phyloP scores from a whole-genome alignment of 1,140 invertebrate genomes.

The Paraescarpia echinospica region DNA sequence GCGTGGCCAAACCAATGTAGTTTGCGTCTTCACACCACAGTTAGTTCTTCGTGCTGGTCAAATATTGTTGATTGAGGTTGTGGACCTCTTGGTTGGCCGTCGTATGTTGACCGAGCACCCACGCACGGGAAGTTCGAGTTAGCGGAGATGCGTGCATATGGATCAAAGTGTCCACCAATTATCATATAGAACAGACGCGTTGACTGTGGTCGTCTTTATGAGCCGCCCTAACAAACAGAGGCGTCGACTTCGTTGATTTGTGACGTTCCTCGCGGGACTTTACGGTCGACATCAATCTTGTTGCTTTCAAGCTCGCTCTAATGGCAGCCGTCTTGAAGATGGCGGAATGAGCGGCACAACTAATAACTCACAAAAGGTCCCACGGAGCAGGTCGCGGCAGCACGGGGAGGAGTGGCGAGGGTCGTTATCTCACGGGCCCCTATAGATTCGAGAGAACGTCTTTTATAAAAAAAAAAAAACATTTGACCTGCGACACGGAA shows the following conservation, averaged over 20 bases:
- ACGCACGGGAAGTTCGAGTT: neutral
- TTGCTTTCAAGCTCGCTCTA: neutral
- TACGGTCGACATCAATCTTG: neutral
- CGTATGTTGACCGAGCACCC: neutral
- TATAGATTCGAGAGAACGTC: neutral
- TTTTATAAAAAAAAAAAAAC: neutral
- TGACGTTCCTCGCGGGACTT: neutral
- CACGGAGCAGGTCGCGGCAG: neutral
- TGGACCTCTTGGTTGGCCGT: neutral
- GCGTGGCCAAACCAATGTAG: too few species aligned
- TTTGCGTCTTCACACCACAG: too few species aligned
- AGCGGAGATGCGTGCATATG: neutral
- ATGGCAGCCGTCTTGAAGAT: neutral
- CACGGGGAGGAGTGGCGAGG: neutral
- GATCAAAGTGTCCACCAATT: neutral
- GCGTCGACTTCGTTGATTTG: neutral
- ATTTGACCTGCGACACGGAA: neutral
- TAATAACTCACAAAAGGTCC: neutral
- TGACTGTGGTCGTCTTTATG: neutral
- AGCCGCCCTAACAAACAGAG: neutral
- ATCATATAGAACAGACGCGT: neutral
- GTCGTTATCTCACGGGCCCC: neutral
- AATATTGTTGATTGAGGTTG: too few species aligned
- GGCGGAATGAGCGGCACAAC: neutral
- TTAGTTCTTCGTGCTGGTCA: too few species aligned